Conservation (phyloP, 2,797 vertebrate species). For the Saxicola maurus region DNA sequence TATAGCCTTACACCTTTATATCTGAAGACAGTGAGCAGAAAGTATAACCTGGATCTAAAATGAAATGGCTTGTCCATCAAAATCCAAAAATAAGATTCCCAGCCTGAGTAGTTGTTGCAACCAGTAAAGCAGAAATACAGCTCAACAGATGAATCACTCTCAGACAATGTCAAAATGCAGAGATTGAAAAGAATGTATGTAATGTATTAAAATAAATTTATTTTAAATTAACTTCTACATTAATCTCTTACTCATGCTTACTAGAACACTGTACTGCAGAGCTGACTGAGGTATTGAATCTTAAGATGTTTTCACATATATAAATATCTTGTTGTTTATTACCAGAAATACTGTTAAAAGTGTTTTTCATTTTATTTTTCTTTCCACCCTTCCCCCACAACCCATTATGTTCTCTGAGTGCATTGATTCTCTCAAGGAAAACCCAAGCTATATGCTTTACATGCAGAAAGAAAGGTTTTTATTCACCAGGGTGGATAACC, state of each 20-base stretch:
- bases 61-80: background rate
- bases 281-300: background rate
- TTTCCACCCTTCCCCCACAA: fast-evolving
- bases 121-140: background rate
- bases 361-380: background rate
- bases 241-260: background rate
- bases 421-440: background rate
- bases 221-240: background rate
- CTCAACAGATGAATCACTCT: background rate
- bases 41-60: background rate
- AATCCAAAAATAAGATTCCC: background rate
- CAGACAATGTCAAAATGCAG: background rate
- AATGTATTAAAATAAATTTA: background rate
- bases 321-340: background rate
- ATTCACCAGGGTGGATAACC: background rate
- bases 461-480: background rate
- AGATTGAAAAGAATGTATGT: background rate
- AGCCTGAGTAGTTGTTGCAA: background rate
- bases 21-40: background rate
- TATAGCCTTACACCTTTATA: background rate
- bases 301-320: background rate
- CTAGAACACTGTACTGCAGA: background rate
- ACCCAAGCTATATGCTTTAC: background rate
- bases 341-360: background rate
- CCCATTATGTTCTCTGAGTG: background rate